phyloP scores from a whole-genome alignment of 2,888 invertebrate species.

The Cheilosia variabilis region DNA sequence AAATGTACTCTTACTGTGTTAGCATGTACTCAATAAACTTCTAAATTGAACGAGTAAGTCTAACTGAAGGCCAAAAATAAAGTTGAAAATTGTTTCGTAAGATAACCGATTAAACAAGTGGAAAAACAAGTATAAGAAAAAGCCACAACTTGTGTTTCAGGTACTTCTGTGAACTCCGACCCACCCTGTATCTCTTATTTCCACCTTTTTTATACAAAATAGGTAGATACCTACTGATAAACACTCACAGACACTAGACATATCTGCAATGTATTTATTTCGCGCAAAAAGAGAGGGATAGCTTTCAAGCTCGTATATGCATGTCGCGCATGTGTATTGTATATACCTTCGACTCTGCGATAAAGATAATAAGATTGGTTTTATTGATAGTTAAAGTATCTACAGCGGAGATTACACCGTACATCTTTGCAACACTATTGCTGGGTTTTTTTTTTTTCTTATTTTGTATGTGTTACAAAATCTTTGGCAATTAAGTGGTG shows the following conservation, averaged over 20 bases:
- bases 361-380: constrained; percentile 40
- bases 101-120: too few species aligned
- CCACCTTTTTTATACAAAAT: too few species aligned
- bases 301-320: constrained; percentile 18
- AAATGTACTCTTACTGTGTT: too few species aligned
- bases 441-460: neutral
- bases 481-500: constrained; percentile 57
- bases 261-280: too few species aligned
- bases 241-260: neutral
- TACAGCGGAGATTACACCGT: constrained; percentile 35
- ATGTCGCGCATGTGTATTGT: neutral
- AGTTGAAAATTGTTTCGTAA: too few species aligned
- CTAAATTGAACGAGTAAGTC: too few species aligned
- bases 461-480: constrained; percentile 31
- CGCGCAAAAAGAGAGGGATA: neutral
- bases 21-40: too few species aligned
- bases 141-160: too few species aligned
- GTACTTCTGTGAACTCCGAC: too few species aligned
- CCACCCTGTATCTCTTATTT: constrained; percentile 10
- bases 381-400: constrained; percentile 49
- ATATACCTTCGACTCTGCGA: constrained; percentile 1
- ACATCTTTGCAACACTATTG: constrained; percentile 25
- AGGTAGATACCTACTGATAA: neutral
- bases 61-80: too few species aligned
- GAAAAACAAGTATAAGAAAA: too few species aligned